Evolutionary conservation across 2,113 vertebrate genomes (phyloP).

Genomic region (Meleagris gallopavo): DNA sequence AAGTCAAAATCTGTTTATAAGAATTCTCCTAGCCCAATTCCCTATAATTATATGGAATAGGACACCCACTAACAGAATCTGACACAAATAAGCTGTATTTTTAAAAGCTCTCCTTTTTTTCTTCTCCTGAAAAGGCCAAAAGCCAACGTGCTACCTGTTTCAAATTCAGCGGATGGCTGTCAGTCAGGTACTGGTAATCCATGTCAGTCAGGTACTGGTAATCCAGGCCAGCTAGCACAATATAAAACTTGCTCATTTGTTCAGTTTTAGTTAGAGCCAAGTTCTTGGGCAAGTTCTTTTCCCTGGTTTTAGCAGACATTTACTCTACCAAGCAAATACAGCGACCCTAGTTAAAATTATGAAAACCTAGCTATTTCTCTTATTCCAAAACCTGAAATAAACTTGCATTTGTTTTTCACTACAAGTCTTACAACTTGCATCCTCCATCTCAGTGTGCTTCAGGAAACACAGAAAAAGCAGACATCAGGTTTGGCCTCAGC

Average conservation of each 20-base stretch:
- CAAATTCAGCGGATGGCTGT: neutral
- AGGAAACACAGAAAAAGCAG: neutral
- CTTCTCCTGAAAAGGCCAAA: neutral
- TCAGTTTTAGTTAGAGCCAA: neutral
- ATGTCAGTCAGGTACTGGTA: neutral
- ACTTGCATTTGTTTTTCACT: neutral
- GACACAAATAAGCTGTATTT: neutral
- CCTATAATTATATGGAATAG: neutral
- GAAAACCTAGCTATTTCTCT: neutral
- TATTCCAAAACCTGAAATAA: neutral
- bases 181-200: neutral
- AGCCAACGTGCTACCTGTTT: neutral
- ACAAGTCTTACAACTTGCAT: neutral
- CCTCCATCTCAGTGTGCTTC: neutral
- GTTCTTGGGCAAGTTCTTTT: neutral
- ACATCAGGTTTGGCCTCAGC: neutral
- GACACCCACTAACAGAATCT: constrained; percentile 1
- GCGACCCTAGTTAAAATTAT: neutral
- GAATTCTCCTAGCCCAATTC: neutral
- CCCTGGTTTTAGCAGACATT: neutral
- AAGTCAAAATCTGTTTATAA: constrained; percentile 14
- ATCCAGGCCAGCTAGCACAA: neutral
- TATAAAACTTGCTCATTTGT: neutral
- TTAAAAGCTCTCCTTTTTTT: constrained; percentile 11
- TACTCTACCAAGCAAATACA: neutral